A percentile compares a stretch with the other conserved stretches of the same genome.
Conservation (phyloP, 2,888 invertebrate species). For the Oscheius sp. region DNA sequence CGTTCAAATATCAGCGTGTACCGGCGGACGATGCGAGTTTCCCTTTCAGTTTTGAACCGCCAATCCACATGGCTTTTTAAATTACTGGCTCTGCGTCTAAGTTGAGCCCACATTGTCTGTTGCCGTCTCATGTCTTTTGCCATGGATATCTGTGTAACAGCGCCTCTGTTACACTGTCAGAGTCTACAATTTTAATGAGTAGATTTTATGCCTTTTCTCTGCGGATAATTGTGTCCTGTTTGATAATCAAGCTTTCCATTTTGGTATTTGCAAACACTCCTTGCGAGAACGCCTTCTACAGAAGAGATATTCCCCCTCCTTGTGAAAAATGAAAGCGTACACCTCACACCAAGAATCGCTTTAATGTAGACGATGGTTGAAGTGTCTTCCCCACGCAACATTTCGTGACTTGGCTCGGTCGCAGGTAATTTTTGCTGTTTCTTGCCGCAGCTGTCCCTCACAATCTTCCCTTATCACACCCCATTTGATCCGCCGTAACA, state of each 20-base stretch:
- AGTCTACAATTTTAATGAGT: conserved; percentile 40
- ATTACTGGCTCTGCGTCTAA: conserved; percentile 26
- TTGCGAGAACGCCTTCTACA: not conserved
- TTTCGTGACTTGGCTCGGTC: conserved; percentile 23
- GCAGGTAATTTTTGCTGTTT: conserved; percentile 36
- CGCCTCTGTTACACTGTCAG: conserved; percentile 35
- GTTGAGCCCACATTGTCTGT: conserved; percentile 18
- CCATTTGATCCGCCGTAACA: conserved; percentile 34
- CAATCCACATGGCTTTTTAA: conserved; percentile 6
- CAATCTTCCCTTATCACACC: conserved; percentile 36
- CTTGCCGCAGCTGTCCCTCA: conserved; percentile 33
- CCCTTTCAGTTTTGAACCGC: too few species aligned
- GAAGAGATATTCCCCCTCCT: too few species aligned
- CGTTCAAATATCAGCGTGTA: too few species aligned
- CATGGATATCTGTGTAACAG: conserved; percentile 38
- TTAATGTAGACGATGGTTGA: conserved; percentile 2
- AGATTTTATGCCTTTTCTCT: conserved; percentile 35
- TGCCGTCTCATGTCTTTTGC: conserved; percentile 38
- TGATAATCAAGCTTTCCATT: not conserved
- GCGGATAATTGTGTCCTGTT: conserved; percentile 29
- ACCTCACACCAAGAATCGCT: not conserved
- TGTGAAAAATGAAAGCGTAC: not conserved
- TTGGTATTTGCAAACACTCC: not conserved
- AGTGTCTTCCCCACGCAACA: conserved; percentile 34
- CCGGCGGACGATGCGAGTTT: too few species aligned